Percentiles rank a stretch among this genome's conserved stretches.
phyloP scores from a whole-genome alignment of 2,888 invertebrate genomes.

The Caenorhabditis sinica region DNA sequence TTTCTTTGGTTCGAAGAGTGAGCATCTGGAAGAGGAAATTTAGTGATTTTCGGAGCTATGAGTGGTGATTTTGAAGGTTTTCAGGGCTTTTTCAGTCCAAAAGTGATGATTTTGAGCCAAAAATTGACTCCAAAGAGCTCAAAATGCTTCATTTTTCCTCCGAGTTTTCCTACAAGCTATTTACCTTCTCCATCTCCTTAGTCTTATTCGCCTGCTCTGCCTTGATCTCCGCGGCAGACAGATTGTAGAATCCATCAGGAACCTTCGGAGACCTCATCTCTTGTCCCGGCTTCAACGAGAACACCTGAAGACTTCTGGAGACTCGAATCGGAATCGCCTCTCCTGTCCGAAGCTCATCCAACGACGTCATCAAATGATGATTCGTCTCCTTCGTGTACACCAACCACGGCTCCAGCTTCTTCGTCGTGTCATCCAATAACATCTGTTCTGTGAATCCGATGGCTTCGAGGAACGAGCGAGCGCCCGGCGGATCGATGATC shows the following conservation, averaged over 20 bases:
- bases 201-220: constrained; percentile 72
- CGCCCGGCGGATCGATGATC: constrained; percentile 70
- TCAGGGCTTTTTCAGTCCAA: not conserved
- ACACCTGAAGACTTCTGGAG: constrained; percentile 89
- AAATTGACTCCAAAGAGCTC: not conserved
- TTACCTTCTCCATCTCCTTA: constrained; percentile 73
- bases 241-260: constrained; percentile 91
- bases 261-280: constrained; percentile 86
- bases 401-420: constrained; percentile 71
- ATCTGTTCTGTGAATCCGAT: constrained; percentile 88
- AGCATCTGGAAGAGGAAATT: constrained; percentile 85
- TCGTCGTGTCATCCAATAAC: constrained; percentile 85
- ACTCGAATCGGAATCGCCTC: constrained; percentile 90
- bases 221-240: constrained; percentile 90
- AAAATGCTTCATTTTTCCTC: not conserved
- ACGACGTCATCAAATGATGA: constrained; percentile 43
- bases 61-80: no score
- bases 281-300: constrained; percentile 70
- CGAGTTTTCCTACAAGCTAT: not conserved
- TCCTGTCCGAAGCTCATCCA: constrained; percentile 62
- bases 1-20: constrained; percentile 94
- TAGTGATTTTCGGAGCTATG: no score
- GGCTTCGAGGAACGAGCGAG: constrained; percentile 69
- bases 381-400: constrained; percentile 78
- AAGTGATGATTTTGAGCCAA: not conserved